Evolutionary conservation across 2,113 vertebrate species (phyloP), one percentile per base, ranked within the genome.

Genomic region (Genyomyrus donnyi): DNA sequence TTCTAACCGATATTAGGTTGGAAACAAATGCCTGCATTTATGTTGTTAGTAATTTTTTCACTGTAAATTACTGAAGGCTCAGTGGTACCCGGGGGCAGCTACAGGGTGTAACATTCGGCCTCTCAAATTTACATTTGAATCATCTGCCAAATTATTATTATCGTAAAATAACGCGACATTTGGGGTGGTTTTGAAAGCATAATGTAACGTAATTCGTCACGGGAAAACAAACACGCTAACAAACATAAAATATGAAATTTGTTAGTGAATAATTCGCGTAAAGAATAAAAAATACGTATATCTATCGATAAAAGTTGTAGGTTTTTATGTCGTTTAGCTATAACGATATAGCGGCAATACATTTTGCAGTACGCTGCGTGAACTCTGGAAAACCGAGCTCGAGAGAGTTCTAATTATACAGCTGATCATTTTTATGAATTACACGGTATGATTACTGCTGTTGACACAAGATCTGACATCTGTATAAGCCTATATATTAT

Each of bases 361-460:
- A 48, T 48, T 84, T 85, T 85, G 39, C 45, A 46, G 8, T 48
- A 24, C n/a, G 21, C 17, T 21, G 83, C 45, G 42, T 85, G 45
- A 85, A 48, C 83, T 85, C 83, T 46, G 45, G 45, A 85, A 85
- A 45, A 48, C 83, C 39, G 17, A 48, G 83, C 83, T 11, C 39
- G 83, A 85, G 45, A 48, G 17, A 45, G 39, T 84, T 45, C 19
- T 27, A 45, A 85, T 85, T 85, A 53, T 24, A 27, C 80, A 62
- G 39, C 39, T 62, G 21, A 48, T 84, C 24, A 27, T 17, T 89
- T 89, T 24, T 84, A 56, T 56, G 49, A 56, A 56, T 89, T 58
- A 89, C 89, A 89, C 21, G 39, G 80, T 85, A 46, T 58, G 39
- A 89, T 89, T 85, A 89, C 88, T 52, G 80, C 80, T 89, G 66